Percentiles rank a stretch among this genome's conserved stretches.
phyloP scores from a whole-genome alignment of 1,140 invertebrate genomes.

The Teleogryllus occipitalis region DNA sequence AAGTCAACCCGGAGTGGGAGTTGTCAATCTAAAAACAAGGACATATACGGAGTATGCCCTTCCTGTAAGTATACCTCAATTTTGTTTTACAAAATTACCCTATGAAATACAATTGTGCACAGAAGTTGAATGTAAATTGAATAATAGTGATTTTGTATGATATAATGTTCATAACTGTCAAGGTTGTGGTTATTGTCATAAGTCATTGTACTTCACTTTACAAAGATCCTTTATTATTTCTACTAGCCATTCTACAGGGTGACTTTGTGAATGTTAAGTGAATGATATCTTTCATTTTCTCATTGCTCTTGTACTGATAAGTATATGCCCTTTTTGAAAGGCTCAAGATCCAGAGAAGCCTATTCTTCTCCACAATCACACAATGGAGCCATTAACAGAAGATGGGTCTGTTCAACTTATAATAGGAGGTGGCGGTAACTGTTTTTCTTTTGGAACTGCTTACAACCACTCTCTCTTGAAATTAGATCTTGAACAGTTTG shows the following conservation, averaged over 20 bases:
- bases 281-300: no score
- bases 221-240: no score
- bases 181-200: no score
- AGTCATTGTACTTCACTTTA: no score
- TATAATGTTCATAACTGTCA: no score
- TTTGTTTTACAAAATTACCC: no score
- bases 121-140: no score
- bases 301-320: no score
- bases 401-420: conserved; percentile 33
- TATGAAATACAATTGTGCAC: no score
- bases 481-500: conserved; percentile 21
- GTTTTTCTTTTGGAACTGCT: conserved; percentile 48
- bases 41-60: conserved; percentile 33
- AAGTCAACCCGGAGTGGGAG: conserved; percentile 34
- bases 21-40: conserved; percentile 34
- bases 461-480: conserved; percentile 32
- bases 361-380: conserved; percentile 39
- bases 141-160: no score
- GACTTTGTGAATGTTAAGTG: no score
- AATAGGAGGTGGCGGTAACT: conserved; percentile 45
- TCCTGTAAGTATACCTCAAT: conserved; percentile 31
- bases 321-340: conserved; percentile 7
- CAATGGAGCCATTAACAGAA: conserved; percentile 28
- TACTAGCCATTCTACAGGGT: no score
- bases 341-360: conserved; percentile 26